Evolutionary conservation across 1,140 invertebrate species (phyloP), one percentile per base, ranked within the genome.

Genomic region (Lordiphosa clarofinis): DNA sequence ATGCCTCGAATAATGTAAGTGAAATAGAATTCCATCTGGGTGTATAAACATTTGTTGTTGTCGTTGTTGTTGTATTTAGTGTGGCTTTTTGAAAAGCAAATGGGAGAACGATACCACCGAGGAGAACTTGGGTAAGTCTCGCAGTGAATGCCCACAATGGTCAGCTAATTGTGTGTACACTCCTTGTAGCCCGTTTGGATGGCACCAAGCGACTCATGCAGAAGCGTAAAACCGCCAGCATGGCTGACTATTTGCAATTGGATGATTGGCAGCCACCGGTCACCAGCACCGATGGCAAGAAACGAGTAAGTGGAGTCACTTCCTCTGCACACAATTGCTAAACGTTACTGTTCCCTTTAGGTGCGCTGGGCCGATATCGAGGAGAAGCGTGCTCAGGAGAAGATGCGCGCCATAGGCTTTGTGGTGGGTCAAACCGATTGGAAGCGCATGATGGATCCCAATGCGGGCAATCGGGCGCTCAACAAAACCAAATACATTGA

Each of bases 341-440:
- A n/a, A 1, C 10, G 13, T 11, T n/a, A 13, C 11, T 12, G 1
- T 56, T 5, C 8, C 53, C 88, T 89, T 65, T 88, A 98, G 97
- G 97, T 99, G 62, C 93, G 97, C 56, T 99, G 97, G 97, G 97
- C 97, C n/a, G 97, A 99, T 90, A 92, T 99, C 73, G 97, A 98
- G 91, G 97, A 98, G 90, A 92, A 94, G 74, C 95, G 94, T 69
- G 90, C 95, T 69, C 96, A 98, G 90, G 94, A 96, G 81, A 95
- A 96, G 90, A 95, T 97, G 92, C 93, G 96, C 19, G 96, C 96
- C 9, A 94, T 98, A 46, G 97, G 97, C 10, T 99, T 99, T 90
- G 96, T 98, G 33, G 95, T 99, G 39, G 97, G 97, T 3, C 96
- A 97, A 69, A 97, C 96, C 0, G 95, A 98, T 89, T 99, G 97